Percentiles rank a stretch among this genome's conserved stretches.
Conservation (phyloP, 2,113 vertebrate genomes). For the Atherinomorus stipes region DNA sequence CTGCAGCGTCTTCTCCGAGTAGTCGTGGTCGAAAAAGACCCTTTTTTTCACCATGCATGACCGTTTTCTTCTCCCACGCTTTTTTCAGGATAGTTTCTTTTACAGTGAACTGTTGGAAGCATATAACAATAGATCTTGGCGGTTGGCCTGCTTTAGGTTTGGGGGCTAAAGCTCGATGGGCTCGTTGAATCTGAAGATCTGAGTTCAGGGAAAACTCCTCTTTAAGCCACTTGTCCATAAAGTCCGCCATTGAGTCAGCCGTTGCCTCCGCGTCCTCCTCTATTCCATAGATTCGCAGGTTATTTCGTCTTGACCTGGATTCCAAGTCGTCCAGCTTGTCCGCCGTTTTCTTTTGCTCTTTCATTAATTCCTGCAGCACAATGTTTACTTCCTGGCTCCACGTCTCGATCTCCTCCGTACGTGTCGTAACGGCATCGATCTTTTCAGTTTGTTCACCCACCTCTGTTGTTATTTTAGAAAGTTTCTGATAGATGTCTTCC, state of each 20-base stretch:
- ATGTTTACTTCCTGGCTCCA: neutral
- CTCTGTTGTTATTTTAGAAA: neutral
- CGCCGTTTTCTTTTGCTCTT: neutral
- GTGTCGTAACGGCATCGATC: neutral
- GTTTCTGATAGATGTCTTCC: neutral
- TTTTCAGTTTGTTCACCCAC: neutral
- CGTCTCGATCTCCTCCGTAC: neutral
- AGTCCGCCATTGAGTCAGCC: neutral
- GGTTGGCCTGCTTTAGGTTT: neutral
- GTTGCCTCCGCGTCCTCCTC: neutral
- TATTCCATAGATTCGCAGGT: neutral
- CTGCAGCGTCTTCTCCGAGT: neutral
- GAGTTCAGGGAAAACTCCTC: neutral
- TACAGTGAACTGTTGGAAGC: neutral
- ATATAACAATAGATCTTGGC: neutral
- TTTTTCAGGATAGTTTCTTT: neutral
- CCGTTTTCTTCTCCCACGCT: neutral
- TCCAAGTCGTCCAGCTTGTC: slow-evolving; percentile 18
- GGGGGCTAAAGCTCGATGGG: neutral
- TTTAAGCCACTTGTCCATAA: slow-evolving; percentile 10
- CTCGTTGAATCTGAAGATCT: neutral
- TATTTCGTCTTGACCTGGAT: neutral
- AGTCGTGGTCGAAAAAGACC: too few relatives aligned
- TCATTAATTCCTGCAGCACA: neutral
- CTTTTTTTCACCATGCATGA: neutral